A percentile compares a stretch with the other conserved stretches of the same genome.
Conservation (phyloP, 2,797 vertebrate genomes). For the Enteromius afrohamiltoni region DNA sequence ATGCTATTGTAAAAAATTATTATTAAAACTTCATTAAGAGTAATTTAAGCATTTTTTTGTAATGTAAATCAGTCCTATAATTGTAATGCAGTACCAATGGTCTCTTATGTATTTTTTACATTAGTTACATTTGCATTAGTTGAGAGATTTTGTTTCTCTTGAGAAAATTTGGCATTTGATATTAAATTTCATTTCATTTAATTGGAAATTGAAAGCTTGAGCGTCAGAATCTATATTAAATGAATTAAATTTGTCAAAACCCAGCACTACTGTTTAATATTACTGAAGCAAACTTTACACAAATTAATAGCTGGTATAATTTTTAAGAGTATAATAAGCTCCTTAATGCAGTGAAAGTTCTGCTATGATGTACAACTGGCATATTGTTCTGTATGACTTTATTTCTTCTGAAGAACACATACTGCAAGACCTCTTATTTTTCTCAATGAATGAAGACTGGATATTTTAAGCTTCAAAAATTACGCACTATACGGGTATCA, state of each 20-base stretch:
- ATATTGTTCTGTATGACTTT: background rate
- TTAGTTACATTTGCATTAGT: no score
- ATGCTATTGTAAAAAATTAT: no score
- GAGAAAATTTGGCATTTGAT: background rate
- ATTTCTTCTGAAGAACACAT: background rate
- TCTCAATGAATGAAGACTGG: background rate
- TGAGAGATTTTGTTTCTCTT: no score
- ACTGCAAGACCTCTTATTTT: background rate
- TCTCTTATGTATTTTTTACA: background rate
- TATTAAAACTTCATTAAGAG: background rate
- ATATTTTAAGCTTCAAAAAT: background rate
- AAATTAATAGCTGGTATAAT: background rate
- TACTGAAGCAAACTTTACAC: background rate
- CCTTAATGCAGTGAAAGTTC: background rate
- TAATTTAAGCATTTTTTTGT: background rate
- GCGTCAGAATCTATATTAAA: background rate
- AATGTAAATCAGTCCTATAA: background rate
- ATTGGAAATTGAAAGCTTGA: background rate
- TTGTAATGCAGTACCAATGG: background rate
- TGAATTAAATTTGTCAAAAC: background rate
- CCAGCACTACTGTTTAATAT: background rate
- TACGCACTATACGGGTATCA: background rate
- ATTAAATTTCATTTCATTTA: background rate
- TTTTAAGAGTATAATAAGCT: background rate
- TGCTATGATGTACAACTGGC: background rate